Evolutionary conservation across 2,888 invertebrate species (phyloP).

Genomic region (Frankliniella intonsa): DNA sequence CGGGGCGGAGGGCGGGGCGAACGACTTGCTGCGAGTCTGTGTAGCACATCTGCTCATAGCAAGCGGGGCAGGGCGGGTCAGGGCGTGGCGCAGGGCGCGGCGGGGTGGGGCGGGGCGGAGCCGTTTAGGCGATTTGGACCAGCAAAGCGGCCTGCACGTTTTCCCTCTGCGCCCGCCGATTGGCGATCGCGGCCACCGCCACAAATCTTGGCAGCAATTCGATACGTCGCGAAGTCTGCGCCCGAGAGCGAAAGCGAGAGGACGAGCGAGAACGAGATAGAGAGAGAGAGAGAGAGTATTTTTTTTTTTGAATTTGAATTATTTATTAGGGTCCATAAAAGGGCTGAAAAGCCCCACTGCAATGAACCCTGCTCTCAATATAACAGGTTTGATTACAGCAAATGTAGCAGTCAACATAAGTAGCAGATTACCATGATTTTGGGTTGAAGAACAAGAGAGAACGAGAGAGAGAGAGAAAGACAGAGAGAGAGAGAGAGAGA

Average conservation of each 20-base stretch:
- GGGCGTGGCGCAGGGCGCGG: background rate
- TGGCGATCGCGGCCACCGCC: background rate
- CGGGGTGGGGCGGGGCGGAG: background rate
- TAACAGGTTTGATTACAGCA: no score
- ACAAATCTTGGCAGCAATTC: background rate
- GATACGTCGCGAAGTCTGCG: background rate
- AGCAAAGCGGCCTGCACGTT: no score
- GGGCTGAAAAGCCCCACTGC: no score
- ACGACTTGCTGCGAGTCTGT: conserved; percentile 3
- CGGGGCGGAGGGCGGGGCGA: conserved; percentile 33
- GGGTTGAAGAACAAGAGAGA: conserved; percentile 13
- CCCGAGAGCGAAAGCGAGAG: background rate
- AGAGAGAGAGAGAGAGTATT: conserved; percentile 8
- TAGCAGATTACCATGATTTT: no score
- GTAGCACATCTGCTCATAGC: background rate
- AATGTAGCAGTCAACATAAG: no score
- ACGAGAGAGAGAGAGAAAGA: conserved; percentile 13
- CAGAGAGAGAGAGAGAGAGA: conserved; percentile 25
- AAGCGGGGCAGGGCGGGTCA: background rate
- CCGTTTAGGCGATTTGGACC: no score
- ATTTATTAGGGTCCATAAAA: no score
- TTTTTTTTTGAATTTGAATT: no score
- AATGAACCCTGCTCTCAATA: no score
- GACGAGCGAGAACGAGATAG: background rate
- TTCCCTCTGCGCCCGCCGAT: background rate